These are phyloP conservation scores for Zygogramma bicolorata DNA, from an alignment of 2,888 invertebrate genomes.

Conservation along the genomic window DNA sequence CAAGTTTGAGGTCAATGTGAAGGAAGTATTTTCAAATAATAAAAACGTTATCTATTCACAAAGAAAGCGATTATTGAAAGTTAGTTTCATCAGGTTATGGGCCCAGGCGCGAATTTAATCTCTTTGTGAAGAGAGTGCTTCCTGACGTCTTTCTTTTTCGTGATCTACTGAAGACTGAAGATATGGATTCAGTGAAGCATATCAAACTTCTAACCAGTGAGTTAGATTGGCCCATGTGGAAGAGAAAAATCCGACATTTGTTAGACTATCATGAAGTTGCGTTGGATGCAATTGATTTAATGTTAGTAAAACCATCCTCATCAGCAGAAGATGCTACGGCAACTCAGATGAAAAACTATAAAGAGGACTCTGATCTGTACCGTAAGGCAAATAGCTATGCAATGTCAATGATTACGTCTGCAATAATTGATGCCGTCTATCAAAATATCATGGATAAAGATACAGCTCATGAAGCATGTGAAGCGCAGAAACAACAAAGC, in stretches of 20 bases:
- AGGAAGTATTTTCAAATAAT: too few relatives aligned
- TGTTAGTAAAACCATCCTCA: slow-evolving; percentile 47
- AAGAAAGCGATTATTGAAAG: background rate
- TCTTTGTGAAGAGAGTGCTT: background rate
- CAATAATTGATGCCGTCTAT: too few relatives aligned
- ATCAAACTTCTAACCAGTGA: slow-evolving; percentile 23
- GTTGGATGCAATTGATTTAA: slow-evolving; percentile 50
- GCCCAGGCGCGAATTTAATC: background rate
- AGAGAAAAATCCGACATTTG: slow-evolving; percentile 54
- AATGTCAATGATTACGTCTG: slow-evolving; percentile 56
- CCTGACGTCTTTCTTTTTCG: too few relatives aligned
- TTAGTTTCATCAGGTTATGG: slow-evolving; percentile 18
- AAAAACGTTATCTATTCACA: too few relatives aligned
- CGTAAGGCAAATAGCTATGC: slow-evolving; percentile 59
- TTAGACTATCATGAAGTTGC: slow-evolving; percentile 56
- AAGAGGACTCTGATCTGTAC: slow-evolving; percentile 29
- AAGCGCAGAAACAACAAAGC: slow-evolving; percentile 51
- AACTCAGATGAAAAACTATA: slow-evolving; percentile 22
- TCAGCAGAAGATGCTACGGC: slow-evolving; percentile 31
- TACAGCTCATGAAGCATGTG: slow-evolving; percentile 28
- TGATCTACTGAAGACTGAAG: background rate
- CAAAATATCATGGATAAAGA: slow-evolving; percentile 60
- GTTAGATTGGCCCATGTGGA: slow-evolving; percentile 57
- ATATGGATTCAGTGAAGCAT: slow-evolving; percentile 21
- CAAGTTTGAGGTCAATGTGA: too few relatives aligned